These are phyloP conservation scores for Kuschelorhynchus macadamiae DNA, from an alignment of 2,888 invertebrate genomes.

Conservation along the genomic window DNA sequence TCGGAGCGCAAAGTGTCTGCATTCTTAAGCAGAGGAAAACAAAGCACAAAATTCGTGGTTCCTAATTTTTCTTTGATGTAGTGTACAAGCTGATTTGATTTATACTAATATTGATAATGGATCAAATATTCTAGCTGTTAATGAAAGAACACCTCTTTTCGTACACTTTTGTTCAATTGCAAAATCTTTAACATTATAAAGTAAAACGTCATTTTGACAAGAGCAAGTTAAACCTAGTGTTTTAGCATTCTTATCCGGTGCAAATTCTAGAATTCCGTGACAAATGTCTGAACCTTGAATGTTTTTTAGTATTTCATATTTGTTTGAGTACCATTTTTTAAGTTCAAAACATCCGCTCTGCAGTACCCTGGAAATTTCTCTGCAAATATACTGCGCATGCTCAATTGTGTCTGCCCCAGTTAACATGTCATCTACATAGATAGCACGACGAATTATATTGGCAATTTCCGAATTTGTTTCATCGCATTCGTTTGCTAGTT, in stretches of 20 bases:
- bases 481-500: slow-evolving; percentile 21
- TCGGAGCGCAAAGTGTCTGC: no score
- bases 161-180: neutral
- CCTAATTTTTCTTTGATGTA: no score
- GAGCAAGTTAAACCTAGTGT: slow-evolving; percentile 26
- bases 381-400: slow-evolving; percentile 34
- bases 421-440: slow-evolving; percentile 38
- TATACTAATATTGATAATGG: no score
- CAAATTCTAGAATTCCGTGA: slow-evolving; percentile 15
- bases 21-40: no score
- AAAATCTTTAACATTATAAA: slow-evolving; percentile 3
- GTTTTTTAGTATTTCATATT: slow-evolving; percentile 5
- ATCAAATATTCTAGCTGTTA: slow-evolving; percentile 26
- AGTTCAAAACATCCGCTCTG: slow-evolving; percentile 31
- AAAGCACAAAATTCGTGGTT: no score
- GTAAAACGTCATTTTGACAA: neutral
- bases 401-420: slow-evolving; percentile 28
- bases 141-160: slow-evolving; percentile 22
- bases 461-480: slow-evolving; percentile 30
- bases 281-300: neutral
- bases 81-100: no score
- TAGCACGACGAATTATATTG: slow-evolving; percentile 30
- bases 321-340: slow-evolving; percentile 22
- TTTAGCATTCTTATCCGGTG: slow-evolving; percentile 16
- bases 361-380: slow-evolving; percentile 24